These are phyloP conservation scores for Aulostomus chinensis DNA, from an alignment of 2,797 vertebrate species.

Conservation along the genomic window DNA sequence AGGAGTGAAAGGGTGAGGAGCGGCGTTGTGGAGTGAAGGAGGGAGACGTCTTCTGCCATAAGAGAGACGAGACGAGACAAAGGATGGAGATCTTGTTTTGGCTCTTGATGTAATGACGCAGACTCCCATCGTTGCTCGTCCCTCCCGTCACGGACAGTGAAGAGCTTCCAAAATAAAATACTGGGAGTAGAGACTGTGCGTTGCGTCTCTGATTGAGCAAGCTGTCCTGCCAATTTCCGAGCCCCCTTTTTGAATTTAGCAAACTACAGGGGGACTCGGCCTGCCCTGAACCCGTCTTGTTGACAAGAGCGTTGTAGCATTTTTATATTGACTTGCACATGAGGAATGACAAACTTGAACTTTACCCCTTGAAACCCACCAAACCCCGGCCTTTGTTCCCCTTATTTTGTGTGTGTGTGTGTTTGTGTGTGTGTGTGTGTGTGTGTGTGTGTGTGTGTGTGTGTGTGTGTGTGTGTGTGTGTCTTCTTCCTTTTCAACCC, in stretches of 20 bases:
- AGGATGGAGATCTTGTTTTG: conserved; percentile 43
- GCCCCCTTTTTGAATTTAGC: conserved; percentile 60
- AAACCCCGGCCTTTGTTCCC: conserved; percentile 34
- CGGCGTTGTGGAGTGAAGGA: conserved; percentile 20
- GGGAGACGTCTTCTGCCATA: conserved; percentile 36
- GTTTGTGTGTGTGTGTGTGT: no score
- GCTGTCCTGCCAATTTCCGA: conserved; percentile 74
- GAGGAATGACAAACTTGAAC: conserved; percentile 81
- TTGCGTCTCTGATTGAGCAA: conserved; percentile 48
- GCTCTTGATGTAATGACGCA: conserved; percentile 24
- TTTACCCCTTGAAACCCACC: conserved; percentile 59
- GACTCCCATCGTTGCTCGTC: conserved; percentile 47
- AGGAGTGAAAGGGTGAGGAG: conserved; percentile 27
- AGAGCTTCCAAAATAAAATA: conserved; percentile 37
- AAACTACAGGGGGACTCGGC: conserved; percentile 54
- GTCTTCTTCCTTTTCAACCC: conserved; percentile 57
- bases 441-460: no score
- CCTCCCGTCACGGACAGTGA: conserved; percentile 31
- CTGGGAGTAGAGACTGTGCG: conserved; percentile 51
- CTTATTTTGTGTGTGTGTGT: no score
- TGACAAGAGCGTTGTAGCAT: conserved; percentile 79
- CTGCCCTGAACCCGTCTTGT: conserved; percentile 61
- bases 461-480: no score
- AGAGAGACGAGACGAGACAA: conserved; percentile 55
- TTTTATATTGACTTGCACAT: conserved; percentile 84